phyloP scores from a whole-genome alignment of 1,140 invertebrate species.

The Aphis craccivora region DNA sequence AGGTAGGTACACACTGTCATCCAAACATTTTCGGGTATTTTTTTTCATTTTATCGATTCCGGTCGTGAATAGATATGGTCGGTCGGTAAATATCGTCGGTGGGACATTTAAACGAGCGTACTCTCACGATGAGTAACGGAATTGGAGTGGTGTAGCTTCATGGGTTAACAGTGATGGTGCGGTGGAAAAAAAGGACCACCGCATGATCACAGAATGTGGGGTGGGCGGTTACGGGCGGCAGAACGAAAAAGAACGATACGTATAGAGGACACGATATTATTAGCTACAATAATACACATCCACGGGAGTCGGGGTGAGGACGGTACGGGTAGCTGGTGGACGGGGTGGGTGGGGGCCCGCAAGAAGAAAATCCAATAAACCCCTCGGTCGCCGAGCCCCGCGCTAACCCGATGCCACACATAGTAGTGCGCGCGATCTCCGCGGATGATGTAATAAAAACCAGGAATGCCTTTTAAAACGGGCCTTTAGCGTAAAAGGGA shows the following conservation, averaged over 20 bases:
- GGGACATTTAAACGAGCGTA: conserved; percentile 35
- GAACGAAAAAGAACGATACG: background rate
- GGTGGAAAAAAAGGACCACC: background rate
- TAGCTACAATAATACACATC: conserved; percentile 58
- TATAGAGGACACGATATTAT: conserved; percentile 47
- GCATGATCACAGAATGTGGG: background rate
- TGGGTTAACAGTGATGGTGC: background rate
- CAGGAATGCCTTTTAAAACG: conserved; percentile 58
- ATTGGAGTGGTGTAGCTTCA: background rate
- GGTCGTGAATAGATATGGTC: conserved; percentile 13
- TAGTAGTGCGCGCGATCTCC: background rate
- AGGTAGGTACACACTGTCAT: conserved; percentile 24
- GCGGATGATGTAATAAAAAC: conserved; percentile 56
- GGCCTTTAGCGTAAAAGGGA: conserved; percentile 50
- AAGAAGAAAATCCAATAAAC: conserved; percentile 54
- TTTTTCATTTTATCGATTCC: conserved; percentile 2
- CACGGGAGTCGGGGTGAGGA: background rate
- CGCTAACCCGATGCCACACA: background rate
- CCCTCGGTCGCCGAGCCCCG: background rate
- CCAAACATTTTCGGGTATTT: background rate
- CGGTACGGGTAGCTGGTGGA: background rate
- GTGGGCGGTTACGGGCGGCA: background rate
- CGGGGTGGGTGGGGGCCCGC: background rate
- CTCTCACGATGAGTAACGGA: background rate
- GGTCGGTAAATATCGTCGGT: conserved; percentile 43